Evolutionary conservation across 2,888 invertebrate species (phyloP), one percentile per base, ranked within the genome.

Genomic region (Agonopterix subpropinquella): DNA sequence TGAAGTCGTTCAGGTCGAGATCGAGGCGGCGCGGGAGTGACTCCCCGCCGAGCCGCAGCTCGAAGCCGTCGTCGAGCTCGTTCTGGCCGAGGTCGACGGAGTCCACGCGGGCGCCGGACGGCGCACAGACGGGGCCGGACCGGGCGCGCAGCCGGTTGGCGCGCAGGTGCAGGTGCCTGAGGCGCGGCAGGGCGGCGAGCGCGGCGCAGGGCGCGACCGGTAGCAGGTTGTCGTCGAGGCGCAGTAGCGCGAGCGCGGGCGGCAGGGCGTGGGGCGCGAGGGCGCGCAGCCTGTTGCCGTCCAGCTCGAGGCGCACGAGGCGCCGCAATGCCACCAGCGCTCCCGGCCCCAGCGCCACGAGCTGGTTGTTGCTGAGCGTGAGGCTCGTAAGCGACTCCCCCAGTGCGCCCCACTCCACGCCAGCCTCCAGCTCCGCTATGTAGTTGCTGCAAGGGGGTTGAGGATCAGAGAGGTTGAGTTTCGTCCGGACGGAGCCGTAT

Each of bases 11-110:
- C 61, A 92, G 92, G 56, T 94, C 95, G 53, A 96, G 77, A 67
- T 94, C 92, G 13, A 96, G 80, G 50, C 94, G 95, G 51, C 92
- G 89, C 39, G 95, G 89, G 58, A 91, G 92, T 42, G 93, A 89
- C 47, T 91, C 90, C 47, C 90, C 90, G 64, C 90, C 90, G 62
- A 94, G 93, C 46, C 91, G 89, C 48, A 91, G 85, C 11, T 88
- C 83, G 39, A 92, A 91, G 50, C 93, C 74, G 47, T 90, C 88
- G 47, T 91, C 91, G 37, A 96, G 89, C 59, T 93, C 91, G 70
- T 96, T 96, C 70, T 93, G 93, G 11, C 94, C 93, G 48, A 96
- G 79, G 72, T 96, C 96, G 11, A 96, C 86, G 55, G 93, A 93
- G 61, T 95, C 95, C 44, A 96, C 69, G 59, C 90, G 91, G 59